A percentile compares a stretch with the other conserved stretches of the same genome.
These are phyloP conservation scores for Cherax destructor DNA, from an alignment of 1,140 invertebrate species.

Conservation along the genomic window DNA sequence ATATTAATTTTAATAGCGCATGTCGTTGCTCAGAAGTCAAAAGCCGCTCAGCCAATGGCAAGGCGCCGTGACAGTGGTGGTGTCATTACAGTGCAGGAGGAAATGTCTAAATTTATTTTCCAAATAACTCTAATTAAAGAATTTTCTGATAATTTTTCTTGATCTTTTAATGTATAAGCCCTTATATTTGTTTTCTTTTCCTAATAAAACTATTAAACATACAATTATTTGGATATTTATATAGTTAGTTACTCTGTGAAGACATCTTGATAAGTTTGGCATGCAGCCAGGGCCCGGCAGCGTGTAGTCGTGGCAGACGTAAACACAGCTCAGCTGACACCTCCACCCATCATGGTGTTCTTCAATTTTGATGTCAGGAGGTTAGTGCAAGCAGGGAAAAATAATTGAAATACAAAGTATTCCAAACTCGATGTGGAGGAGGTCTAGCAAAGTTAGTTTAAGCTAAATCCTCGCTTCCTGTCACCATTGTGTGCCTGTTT, in stretches of 20 bases:
- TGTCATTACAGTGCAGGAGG: background rate
- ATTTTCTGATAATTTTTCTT: background rate
- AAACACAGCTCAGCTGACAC: background rate
- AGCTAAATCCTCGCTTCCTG: too few species aligned
- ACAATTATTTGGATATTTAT: too few species aligned
- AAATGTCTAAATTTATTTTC: background rate
- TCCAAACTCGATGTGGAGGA: too few species aligned
- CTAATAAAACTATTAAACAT: background rate
- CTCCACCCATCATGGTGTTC: background rate
- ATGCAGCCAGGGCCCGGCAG: background rate
- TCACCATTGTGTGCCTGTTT: too few species aligned
- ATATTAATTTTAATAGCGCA: background rate
- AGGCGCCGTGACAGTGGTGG: background rate
- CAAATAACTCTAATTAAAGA: background rate
- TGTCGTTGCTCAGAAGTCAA: background rate
- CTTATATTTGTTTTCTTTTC: background rate
- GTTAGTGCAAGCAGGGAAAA: background rate
- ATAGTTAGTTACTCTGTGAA: background rate
- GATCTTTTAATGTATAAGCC: background rate
- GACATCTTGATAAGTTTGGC: background rate
- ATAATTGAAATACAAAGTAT: too few species aligned
- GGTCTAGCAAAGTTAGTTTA: too few species aligned
- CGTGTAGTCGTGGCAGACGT: constrained; percentile 8
- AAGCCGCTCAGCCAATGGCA: background rate
- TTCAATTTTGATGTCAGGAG: background rate